Conservation (phyloP, 2,113 vertebrate genomes). For the Synchiropus splendidus region DNA sequence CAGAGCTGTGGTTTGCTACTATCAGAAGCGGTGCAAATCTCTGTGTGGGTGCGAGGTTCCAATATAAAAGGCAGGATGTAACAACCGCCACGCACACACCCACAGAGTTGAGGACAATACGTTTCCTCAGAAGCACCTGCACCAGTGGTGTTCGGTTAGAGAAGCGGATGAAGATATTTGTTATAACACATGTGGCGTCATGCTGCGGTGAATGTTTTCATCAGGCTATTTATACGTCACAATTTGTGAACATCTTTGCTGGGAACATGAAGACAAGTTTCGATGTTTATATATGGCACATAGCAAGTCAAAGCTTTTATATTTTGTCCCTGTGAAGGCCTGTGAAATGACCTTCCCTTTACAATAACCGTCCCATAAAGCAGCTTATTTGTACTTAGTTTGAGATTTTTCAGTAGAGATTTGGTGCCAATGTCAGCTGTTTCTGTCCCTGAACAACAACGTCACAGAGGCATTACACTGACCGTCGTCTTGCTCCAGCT, state of each 20-base stretch:
- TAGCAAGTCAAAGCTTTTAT: too few relatives aligned
- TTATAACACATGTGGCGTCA: slow-evolving; percentile 19
- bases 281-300: too few relatives aligned
- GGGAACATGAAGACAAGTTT: too few relatives aligned
- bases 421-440: too few relatives aligned
- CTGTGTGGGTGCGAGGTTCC: slow-evolving; percentile 32
- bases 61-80: slow-evolving; percentile 51
- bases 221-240: slow-evolving; percentile 2
- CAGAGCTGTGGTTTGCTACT: slow-evolving; percentile 10
- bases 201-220: slow-evolving; percentile 19
- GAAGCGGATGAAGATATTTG: slow-evolving; percentile 54
- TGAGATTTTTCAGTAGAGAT: too few relatives aligned
- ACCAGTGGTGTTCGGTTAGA: slow-evolving; percentile 6
- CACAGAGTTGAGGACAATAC: slow-evolving; percentile 39
- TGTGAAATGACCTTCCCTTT: too few relatives aligned
- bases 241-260: too few relatives aligned
- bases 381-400: too few relatives aligned
- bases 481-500: slow-evolving; percentile 26
- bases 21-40: slow-evolving; percentile 21
- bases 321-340: too few relatives aligned
- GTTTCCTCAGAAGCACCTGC: slow-evolving; percentile 40
- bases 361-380: too few relatives aligned
- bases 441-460: too few relatives aligned
- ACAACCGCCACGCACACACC: slow-evolving; percentile 29
- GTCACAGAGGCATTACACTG: too few relatives aligned